These are phyloP conservation scores for Hemiprocne comata DNA, from an alignment of 2,113 vertebrate species.

Conservation along the genomic window DNA sequence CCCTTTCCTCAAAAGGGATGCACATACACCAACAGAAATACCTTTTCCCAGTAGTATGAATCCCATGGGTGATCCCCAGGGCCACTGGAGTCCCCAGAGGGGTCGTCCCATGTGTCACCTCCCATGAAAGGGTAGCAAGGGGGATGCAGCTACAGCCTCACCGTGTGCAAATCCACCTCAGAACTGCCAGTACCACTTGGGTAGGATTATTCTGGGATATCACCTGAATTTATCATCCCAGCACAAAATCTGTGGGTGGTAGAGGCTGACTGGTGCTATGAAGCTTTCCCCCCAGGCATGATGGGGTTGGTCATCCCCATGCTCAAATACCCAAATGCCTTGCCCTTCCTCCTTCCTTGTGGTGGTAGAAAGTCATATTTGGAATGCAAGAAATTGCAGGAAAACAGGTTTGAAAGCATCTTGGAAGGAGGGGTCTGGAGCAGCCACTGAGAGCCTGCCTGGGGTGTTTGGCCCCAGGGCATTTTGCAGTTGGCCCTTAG, in stretches of 20 bases:
- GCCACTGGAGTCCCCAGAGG: background rate
- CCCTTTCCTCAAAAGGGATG: background rate
- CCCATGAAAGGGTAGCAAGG: background rate
- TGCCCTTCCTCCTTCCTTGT: background rate
- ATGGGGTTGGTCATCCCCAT: background rate
- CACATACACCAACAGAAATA: background rate
- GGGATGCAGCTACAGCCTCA: background rate
- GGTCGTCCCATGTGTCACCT: background rate
- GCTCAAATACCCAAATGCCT: background rate
- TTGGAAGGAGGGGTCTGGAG: background rate
- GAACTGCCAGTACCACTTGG: background rate
- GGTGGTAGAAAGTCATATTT: background rate
- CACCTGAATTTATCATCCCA: background rate
- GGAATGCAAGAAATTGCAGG: background rate
- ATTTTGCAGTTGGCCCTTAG: background rate
- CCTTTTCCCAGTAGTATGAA: background rate
- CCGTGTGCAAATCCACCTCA: background rate
- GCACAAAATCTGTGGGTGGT: background rate
- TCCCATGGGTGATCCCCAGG: background rate
- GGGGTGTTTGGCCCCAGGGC: fast-evolving
- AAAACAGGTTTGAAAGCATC: background rate
- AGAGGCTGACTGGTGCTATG: background rate
- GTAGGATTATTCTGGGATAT: background rate
- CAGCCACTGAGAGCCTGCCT: background rate
- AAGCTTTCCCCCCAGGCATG: background rate